Evolutionary conservation across 2,113 vertebrate species (phyloP), one percentile per base, ranked within the genome.

Genomic region (Pygoscelis adeliae): DNA sequence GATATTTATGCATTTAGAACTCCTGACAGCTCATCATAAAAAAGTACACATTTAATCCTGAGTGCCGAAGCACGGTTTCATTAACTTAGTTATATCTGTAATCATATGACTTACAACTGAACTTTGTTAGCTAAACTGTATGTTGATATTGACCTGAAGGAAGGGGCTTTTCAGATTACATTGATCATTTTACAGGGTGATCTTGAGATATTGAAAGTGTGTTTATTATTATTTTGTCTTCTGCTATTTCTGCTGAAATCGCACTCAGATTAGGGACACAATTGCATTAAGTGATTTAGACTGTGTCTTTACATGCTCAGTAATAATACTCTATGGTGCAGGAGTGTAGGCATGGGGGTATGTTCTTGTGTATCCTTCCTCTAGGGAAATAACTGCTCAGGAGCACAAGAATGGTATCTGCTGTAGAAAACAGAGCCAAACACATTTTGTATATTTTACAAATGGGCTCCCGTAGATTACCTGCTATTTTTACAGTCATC

Each of bases 21-120:
- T 44, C 49, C 36, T 63, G 29, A 8, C 19, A 14, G 4, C 23
- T 69, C 40, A 58, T 46, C 3, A 44, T 4, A 30, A 80, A 52
- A 52, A 76, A 34, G 22, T 14, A 3, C 2, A 15, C 0, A 0
- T 52, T 83, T 11, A 12, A 23, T 49, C 9, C 25, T 70, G 59
- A 66, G 8, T 11, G 58, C 14, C 0, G 0, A 52, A 19, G 16
- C 2, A 6, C 0, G 2, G 30, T 72, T 81, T 79, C n/a, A 32
- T 50, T 83, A 34, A 20, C 7, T 67, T 92, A 16, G 6, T 59
- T 65, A 18, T 44, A 11, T 19, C 38, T 56, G 22, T 59, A 89
- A 53, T 25, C 0, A 0, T 63, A 49, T 87, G 32, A 32, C 5
- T 91, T 74, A 58, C 6, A 78, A 9, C 3, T 71, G n/a, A 67